Conservation (phyloP, 2,888 invertebrate genomes). For the Melanotus villosus region DNA sequence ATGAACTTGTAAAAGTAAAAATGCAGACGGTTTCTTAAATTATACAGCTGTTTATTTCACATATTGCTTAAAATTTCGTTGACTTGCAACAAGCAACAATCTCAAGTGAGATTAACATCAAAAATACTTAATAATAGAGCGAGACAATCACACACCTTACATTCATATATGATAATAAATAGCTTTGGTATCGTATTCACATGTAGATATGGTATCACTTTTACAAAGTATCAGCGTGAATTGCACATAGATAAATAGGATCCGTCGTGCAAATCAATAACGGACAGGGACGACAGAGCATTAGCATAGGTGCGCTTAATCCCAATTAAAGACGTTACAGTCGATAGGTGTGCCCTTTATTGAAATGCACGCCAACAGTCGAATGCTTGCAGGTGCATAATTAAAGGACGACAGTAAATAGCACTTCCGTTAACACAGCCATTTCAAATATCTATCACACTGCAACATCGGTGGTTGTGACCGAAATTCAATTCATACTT, state of each 20-base stretch:
- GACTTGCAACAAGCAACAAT: constrained; percentile 67
- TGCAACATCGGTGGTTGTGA: too few relatives aligned
- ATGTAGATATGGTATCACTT: constrained; percentile 47
- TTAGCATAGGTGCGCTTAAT: constrained; percentile 54
- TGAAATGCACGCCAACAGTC: constrained; percentile 60
- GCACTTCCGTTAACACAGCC: constrained; percentile 41
- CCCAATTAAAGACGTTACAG: constrained; percentile 54
- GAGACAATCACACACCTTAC: constrained; percentile 48
- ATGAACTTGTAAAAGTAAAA: constrained; percentile 52
- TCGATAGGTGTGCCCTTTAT: constrained; percentile 52
- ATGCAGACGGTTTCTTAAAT: constrained; percentile 58
- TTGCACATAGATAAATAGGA: constrained; percentile 52
- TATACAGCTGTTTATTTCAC: constrained; percentile 67
- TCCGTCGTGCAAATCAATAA: constrained; percentile 55
- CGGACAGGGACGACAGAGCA: constrained; percentile 46
- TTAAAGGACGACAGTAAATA: constrained; percentile 50
- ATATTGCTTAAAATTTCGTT: constrained; percentile 63
- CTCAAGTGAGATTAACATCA: constrained; percentile 66
- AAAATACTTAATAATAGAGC: constrained; percentile 63
- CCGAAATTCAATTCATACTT: too few relatives aligned
- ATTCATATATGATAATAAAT: constrained; percentile 50
- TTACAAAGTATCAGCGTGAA: constrained; percentile 50
- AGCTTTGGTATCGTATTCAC: constrained; percentile 56
- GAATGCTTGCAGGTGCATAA: constrained; percentile 64
- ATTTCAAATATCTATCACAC: constrained; percentile 9